Evolutionary conservation across 2,113 vertebrate genomes (phyloP).

Genomic region (Telmatochromis sp.): DNA sequence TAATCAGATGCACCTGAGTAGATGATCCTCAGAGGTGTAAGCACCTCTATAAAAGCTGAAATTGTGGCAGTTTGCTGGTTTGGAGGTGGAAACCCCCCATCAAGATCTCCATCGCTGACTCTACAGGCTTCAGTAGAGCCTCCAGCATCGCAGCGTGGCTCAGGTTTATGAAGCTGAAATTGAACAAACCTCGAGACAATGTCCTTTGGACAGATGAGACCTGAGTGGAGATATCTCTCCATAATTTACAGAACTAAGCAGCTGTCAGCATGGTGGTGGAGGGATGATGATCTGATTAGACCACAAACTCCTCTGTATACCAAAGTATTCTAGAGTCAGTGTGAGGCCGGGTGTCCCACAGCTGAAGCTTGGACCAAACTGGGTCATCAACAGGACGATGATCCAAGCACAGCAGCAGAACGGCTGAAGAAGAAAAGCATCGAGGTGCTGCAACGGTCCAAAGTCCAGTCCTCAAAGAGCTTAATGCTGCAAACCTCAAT

Average conservation of each 20-base stretch:
- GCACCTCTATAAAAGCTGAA: background rate
- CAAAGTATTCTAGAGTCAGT: background rate
- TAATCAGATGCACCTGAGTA: background rate
- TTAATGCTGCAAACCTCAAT: background rate
- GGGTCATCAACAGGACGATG: background rate
- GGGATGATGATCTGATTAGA: background rate
- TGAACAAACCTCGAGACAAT: background rate
- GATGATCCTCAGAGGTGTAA: background rate
- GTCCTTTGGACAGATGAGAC: background rate
- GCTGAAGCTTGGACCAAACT: background rate
- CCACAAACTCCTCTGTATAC: background rate
- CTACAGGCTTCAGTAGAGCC: background rate
- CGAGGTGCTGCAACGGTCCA: accelerated
- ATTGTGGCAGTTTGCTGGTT: background rate
- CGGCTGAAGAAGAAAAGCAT: background rate
- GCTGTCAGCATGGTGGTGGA: background rate
- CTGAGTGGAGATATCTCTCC: accelerated
- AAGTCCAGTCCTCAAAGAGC: background rate
- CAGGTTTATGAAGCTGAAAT: background rate
- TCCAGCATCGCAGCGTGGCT: background rate
- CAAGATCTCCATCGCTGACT: background rate
- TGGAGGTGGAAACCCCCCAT: background rate
- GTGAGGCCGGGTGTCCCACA: background rate
- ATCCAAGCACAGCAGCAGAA: background rate
- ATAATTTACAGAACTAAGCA: background rate